Base-by-base conservation (phyloP, 2,113 vertebrate genomes). In the Rhineura floridana region DNA sequence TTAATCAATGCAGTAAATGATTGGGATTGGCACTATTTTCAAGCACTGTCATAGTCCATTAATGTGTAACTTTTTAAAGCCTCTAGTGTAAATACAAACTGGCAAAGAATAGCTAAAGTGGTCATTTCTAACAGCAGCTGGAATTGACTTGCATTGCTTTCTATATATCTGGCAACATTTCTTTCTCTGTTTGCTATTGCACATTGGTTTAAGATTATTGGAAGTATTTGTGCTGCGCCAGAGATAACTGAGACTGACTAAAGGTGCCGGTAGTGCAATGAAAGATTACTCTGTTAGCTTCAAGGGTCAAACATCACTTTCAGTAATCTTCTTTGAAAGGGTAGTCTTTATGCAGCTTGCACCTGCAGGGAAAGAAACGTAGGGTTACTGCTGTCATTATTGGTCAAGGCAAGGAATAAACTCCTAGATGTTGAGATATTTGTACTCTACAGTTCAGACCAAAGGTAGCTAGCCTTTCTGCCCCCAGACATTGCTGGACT, bases 321-420 rank as follows among this genome's bases (percentile, higher is more conserved):
- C 81, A 84, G 21, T 36, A 70, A 44, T 6, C 55, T 88, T 85
- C 70, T 0, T 3, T 9, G 69, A 92, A 90, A 70, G 67, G 63
- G 25, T 25, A 84, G n/a, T 90, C 84, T 62, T 42, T 93, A 88
- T 76, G 70, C 6, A 72, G 90, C 89, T 39, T 87, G 50, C 69
- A 87, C 70, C 78, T 90, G 85, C 33, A 50, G 78, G 6, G 88
- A 73, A 13, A 42, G 3, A 84, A 81, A 30, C 50, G 48, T 83
- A 44, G 30, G 7, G 19, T 81, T n/a, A 67, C 2, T 33, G n/a
- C 5, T 63, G 28, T 48, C 28, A 62, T 81, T 28, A 42, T 6
- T 28, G n/a, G 33, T 42, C 36, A 81, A 59, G 52, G 8, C 1
- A 7, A 48, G 36, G 11, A 12, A 44, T 42, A 81, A 65, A 46